Evolutionary conservation across 2,113 vertebrate species (phyloP).

Genomic region (Ammodytes marinus): DNA sequence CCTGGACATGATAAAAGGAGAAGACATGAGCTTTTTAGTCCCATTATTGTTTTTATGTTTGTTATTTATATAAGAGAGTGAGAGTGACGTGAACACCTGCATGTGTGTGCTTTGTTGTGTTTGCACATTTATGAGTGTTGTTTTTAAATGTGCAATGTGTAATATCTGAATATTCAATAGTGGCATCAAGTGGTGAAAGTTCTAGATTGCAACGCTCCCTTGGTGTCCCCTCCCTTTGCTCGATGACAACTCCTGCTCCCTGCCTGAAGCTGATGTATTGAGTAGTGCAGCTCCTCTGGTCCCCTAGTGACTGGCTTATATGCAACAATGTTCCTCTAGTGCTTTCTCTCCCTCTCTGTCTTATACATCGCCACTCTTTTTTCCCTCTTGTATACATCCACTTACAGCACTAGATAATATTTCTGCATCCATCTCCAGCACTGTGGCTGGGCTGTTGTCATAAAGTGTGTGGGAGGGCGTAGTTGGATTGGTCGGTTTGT

Average conservation of each 20-base stretch:
- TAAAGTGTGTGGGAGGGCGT: constrained; percentile 57
- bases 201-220: too few relatives aligned
- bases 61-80: too few relatives aligned
- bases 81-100: constrained; percentile 6
- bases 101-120: constrained; percentile 17
- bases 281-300: constrained; percentile 50
- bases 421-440: neutral
- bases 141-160: too few relatives aligned
- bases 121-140: constrained; percentile 31
- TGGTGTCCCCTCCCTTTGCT: too few relatives aligned
- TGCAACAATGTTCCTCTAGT: constrained; percentile 30
- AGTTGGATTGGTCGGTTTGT: constrained; percentile 52
- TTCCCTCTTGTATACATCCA: constrained; percentile 36
- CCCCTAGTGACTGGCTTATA: constrained; percentile 62
- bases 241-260: constrained; percentile 25
- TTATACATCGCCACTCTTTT: constrained; percentile 23
- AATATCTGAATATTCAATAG: too few relatives aligned
- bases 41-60: constrained; percentile 21
- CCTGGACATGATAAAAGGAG: neutral
- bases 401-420: constrained; percentile 31
- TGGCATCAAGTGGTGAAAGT: too few relatives aligned
- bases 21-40: neutral
- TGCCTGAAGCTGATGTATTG: constrained; percentile 54
- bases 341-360: constrained; percentile 58
- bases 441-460: constrained; percentile 24